phyloP scores from a whole-genome alignment of 2,113 vertebrate species.

The Urocitellus parryii region DNA sequence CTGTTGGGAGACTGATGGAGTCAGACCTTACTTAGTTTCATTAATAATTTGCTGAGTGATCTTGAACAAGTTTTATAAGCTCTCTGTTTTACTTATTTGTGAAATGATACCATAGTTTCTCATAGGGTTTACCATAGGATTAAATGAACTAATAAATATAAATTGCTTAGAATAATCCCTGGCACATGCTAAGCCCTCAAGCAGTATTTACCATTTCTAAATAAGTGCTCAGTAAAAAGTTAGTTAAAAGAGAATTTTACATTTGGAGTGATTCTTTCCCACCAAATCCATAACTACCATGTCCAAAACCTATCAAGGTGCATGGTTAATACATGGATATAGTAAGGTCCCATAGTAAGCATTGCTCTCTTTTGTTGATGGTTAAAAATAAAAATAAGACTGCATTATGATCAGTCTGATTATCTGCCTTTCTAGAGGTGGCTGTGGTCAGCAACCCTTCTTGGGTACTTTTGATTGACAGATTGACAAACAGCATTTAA shows the following conservation, averaged over 20 bases:
- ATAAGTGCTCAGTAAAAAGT: constrained; percentile 2
- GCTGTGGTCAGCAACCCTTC: constrained; percentile 52
- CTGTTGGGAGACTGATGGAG: background rate
- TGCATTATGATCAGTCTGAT: constrained; percentile 12
- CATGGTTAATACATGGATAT: background rate
- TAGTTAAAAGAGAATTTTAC: constrained; percentile 30
- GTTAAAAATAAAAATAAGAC: constrained; percentile 40
- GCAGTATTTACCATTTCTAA: background rate
- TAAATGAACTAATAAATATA: background rate
- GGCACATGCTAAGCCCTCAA: background rate
- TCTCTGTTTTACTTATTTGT: background rate
- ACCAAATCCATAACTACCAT: background rate
- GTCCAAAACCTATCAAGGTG: background rate
- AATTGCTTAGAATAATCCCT: constrained; percentile 38
- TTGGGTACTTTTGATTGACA: constrained; percentile 77
- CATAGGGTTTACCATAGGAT: background rate
- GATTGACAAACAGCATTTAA: constrained; percentile 74
- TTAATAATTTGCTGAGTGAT: background rate
- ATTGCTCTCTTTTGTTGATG: constrained; percentile 34
- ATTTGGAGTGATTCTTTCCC: background rate
- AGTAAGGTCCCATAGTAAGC: background rate
- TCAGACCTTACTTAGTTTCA: background rate
- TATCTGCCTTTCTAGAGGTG: constrained; percentile 18
- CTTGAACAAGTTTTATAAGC: background rate
- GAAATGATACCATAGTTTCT: background rate